A percentile compares a stretch with the other conserved stretches of the same genome.
Evolutionary conservation across 2,113 vertebrate species (phyloP).

Genomic region (Microcebus lehilahytsara): DNA sequence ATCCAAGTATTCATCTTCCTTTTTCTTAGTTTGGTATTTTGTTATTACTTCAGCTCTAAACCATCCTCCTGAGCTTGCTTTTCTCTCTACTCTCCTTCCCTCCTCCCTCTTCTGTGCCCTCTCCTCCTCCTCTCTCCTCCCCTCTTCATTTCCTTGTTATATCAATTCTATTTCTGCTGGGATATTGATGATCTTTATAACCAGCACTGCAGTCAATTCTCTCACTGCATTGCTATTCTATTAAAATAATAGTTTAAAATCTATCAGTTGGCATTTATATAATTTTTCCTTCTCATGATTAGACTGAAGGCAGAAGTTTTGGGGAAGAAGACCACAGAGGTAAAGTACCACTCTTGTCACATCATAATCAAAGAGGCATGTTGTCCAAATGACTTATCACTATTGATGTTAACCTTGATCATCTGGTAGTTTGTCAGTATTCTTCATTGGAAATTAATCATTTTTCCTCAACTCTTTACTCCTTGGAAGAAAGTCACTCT

Average conservation of each 20-base stretch:
- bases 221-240: background rate
- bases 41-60: background rate
- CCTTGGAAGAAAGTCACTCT: background rate
- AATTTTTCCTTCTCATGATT: background rate
- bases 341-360: background rate
- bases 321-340: background rate
- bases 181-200: background rate
- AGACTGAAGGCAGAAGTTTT: background rate
- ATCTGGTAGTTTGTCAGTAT: background rate
- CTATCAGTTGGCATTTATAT: background rate
- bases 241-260: background rate
- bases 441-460: background rate
- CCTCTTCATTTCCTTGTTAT: background rate
- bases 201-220: rapidly evolving
- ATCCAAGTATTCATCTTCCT: background rate
- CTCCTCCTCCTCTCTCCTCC: no score
- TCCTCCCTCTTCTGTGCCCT: rapidly evolving
- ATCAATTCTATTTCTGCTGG: background rate
- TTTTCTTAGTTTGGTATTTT: background rate
- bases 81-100: rapidly evolving
- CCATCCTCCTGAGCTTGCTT: rapidly evolving
- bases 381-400: background rate
- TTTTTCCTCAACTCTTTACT: background rate
- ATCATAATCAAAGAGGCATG: background rate
- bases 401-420: background rate